Evolutionary conservation across 1,140 invertebrate genomes (phyloP), one percentile per base, ranked within the genome.

Genomic region (Rhopalosiphum padi): DNA sequence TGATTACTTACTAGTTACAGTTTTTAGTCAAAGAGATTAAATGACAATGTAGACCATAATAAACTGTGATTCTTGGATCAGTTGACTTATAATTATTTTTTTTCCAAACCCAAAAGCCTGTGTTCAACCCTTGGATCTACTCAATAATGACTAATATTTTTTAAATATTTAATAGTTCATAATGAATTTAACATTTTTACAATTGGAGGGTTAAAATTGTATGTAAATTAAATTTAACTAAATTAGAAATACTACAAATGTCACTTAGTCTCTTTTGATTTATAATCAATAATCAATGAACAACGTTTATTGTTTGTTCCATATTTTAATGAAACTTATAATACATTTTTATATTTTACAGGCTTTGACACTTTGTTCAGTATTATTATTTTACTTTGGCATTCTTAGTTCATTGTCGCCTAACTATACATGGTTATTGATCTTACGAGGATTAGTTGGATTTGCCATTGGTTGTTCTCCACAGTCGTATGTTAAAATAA

Each of bases 401-500:
- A 96, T 99, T 83, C 95, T 99, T 35, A 99, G 98, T 96, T 97
- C 98, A 2, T 97, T 99, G 95, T 97, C 98, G 3, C 98, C 98
- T 37, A 98, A 97, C 95, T 99, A 98, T 95, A 96, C 97, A 53
- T 99, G 98, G 98, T 96, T 99, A 51, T 95, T 99, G 35, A 96
- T 99, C 93, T 96, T 99, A 48, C 96, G 99, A 95, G 98, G 98
- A 68, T 96, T 99, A 5, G 98, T 99, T 86, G 99, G 99, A 25
- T 99, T 99, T 96, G 98, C 98, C 43, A 99, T 99, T 95, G 98
- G 99, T 94, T 99, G 98, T 95, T 98, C 98, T 51, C 98, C 98
- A 94, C 99, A 99, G 96, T 98, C 98, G 98, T 99, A 96, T 97
- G 98, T 97, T 94, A 92, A 77, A 77, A 77, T 77, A n/a, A 25